Base-by-base conservation (phyloP, 2,888 invertebrate genomes). In the Dolichomitus sp. region DNA sequence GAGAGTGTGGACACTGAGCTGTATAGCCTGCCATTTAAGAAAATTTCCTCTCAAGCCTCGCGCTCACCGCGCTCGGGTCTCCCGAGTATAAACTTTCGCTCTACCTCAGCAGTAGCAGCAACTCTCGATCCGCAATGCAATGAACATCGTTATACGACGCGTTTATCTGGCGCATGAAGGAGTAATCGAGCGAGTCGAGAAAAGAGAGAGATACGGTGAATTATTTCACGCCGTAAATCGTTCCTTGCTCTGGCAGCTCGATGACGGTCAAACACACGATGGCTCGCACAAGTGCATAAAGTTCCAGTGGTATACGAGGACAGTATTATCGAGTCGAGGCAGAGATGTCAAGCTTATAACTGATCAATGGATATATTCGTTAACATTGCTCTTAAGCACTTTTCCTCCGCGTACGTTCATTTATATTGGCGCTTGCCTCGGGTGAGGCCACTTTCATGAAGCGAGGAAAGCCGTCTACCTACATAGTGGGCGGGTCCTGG, bases 381-480 rank as follows among this genome's bases (percentile, higher is more conserved):
- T 75, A 75, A 76, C 57, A 19, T 19, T 45, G 65, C 45, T 54
- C 73, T 68, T 45, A 30, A 57, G 65, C 65, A 78, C 65, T 78
- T 82, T 82, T 82, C 40, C 54, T 48, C 48, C 33, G 27, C 63
- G 45, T 59, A 45, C 17, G 57, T 42, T 42, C 37, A 45, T 70
- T 27, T 72, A 17, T 33, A 52, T 52, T 33, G 45, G 33, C 40
- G 27, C 23, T 61, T 45, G 72, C 72, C 70, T 61, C 82, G 80
- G 68, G 52, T 69, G 83, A 83, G 81, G 86, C 85, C 84, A 89
- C 88, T 89, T 90, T 89, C 90, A 83, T 87, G 81, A 80, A 23
- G 59, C 84, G 81, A 88, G 88, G 88, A 91, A 91, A 91, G 91
- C 90, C 86, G 91, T 91, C 88, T 89, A 89, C 91, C 91, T 91